Evolutionary conservation across 2,797 vertebrate species (phyloP).

Genomic region (Falco naumanni): DNA sequence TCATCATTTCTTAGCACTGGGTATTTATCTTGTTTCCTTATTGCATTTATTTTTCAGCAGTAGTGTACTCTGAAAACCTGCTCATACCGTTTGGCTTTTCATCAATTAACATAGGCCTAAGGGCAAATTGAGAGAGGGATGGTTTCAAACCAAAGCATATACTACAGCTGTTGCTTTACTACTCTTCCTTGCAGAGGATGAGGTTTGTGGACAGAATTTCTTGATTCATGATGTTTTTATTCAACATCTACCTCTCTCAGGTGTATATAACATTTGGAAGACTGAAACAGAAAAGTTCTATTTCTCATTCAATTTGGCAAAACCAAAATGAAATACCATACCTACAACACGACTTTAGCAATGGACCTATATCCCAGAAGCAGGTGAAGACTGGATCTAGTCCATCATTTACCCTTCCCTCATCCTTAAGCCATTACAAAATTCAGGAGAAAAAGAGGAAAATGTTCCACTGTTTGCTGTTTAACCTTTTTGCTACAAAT

Average conservation of each 20-base stretch:
- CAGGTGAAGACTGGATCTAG: not conserved
- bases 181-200: not conserved
- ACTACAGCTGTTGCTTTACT: conserved; percentile 14
- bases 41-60: conserved; percentile 62
- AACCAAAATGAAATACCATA: not conserved
- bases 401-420: not conserved
- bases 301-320: not conserved
- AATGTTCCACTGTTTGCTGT: not conserved
- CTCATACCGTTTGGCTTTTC: conserved; percentile 21
- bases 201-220: not conserved
- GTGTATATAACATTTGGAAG: not conserved
- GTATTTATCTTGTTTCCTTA: conserved; percentile 68
- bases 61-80: not conserved
- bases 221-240: not conserved
- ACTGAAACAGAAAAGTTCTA: not conserved
- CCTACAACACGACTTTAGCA: not conserved
- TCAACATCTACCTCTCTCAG: not conserved
- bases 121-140: conserved; percentile 15
- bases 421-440: not conserved
- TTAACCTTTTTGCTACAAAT: not conserved
- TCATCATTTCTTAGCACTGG: conserved; percentile 62
- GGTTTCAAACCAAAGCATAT: conserved; percentile 15
- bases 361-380: not conserved
- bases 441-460: not conserved
- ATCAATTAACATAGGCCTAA: conserved; percentile 54